phyloP scores from a whole-genome alignment of 2,888 invertebrate genomes.

The Macrophya annulata region DNA sequence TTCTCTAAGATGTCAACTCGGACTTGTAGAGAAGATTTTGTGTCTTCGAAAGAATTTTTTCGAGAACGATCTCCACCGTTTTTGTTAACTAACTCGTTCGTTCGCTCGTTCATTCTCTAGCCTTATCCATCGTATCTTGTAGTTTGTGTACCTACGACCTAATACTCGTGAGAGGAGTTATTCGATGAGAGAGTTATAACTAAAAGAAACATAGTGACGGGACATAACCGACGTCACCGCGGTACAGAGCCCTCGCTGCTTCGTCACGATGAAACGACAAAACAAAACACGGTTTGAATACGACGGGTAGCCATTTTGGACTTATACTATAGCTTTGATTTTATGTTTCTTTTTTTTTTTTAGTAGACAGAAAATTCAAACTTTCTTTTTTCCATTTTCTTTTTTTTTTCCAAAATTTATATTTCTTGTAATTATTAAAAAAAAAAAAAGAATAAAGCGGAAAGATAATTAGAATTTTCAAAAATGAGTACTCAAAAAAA shows the following conservation, averaged over 20 bases:
- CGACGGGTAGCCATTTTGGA: constrained; percentile 43
- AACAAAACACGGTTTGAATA: constrained; percentile 35
- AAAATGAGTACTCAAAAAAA: too few relatives aligned
- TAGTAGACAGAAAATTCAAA: not conserved
- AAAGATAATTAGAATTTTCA: not conserved
- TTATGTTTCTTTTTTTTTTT: too few relatives aligned
- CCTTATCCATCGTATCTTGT: not conserved
- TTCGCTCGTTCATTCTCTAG: not conserved
- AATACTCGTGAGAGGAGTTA: constrained; percentile 46
- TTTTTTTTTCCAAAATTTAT: not conserved
- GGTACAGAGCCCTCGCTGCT: not conserved
- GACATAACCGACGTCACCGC: constrained; percentile 12
- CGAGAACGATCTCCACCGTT: not conserved
- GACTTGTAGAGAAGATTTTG: not conserved
- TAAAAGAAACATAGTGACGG: constrained; percentile 14
- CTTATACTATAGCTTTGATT: not conserved
- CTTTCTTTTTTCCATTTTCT: not conserved
- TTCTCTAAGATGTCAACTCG: not conserved
- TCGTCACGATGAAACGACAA: constrained; percentile 55
- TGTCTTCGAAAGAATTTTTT: not conserved
- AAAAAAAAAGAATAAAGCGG: not conserved
- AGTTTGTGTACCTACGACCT: constrained; percentile 8
- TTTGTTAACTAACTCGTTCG: too few relatives aligned
- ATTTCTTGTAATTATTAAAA: not conserved
- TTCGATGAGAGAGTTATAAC: not conserved